Evolutionary conservation across 2,888 invertebrate genomes (phyloP), one percentile per base, ranked within the genome.

Genomic region (Bibio marci): DNA sequence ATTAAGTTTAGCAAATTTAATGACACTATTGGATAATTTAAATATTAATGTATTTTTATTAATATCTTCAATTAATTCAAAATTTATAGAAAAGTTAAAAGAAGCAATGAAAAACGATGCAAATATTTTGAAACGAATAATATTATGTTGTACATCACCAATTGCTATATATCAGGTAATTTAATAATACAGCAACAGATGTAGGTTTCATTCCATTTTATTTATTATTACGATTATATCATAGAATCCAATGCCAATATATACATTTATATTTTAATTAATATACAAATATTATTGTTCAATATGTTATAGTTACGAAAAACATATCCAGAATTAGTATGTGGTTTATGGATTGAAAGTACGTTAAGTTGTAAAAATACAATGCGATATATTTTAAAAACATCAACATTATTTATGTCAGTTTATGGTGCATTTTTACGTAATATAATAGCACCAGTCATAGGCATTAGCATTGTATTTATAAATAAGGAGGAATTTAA

Each of bases 401-500:
- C 57, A 32, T 58, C 60, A 30, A 58, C 60, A 31, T 49, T 61
- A 17, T 49, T 59, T 46, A 56, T 58, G 48, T 61, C 61, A 43
- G 54, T 62, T 41, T 61, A 61, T 45, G 60, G 60, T 40, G 59
- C 60, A 41, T 49, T 62, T 32, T 56, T 59, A 38, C 56, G 62
- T 3, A 62, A 59, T 37, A 58, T 62, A 35, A 57, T 62, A 39
- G 53, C 60, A 12, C 61, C 61, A 11, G 57, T 62, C 7, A 61
- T 62, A 42, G 62, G 62, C 11, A 59, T 61, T 26, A 58, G 58
- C 46, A 49, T 62, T 6, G 60, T 61, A 2, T 60, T 62, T 42
- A 53, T 62, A 6, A 57, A 52, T 45, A 62, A 62, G 47, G 61
- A 62, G 30, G 62, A 62, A 46, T 61, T 58, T 40, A 62, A 62